Conservation (phyloP, 2,113 vertebrate genomes). For the Oxygymnocypris stewartii region DNA sequence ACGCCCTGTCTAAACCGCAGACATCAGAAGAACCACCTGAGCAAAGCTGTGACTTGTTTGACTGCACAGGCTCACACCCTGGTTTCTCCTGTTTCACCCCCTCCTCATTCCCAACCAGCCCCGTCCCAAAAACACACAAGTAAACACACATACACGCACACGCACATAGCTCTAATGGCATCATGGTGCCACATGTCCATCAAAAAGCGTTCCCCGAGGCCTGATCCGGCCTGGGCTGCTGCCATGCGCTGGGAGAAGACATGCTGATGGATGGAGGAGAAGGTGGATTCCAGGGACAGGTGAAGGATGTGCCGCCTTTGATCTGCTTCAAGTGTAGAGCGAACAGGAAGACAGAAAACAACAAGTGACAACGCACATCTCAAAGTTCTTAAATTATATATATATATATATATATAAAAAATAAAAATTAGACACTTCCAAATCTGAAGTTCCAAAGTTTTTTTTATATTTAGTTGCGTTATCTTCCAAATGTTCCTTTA, state of each 20-base stretch:
- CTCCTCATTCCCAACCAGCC: conserved; percentile 27
- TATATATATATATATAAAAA: too few relatives aligned
- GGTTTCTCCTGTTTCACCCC: conserved; percentile 54
- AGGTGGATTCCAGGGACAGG: conserved; percentile 75
- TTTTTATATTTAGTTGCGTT: background rate
- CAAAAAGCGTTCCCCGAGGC: conserved; percentile 51
- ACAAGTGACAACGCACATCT: conserved; percentile 40
- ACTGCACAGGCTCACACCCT: conserved; percentile 65
- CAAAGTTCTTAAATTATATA: conserved; percentile 16
- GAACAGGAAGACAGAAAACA: conserved; percentile 71
- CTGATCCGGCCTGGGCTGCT: conserved; percentile 58
- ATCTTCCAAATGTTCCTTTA: background rate
- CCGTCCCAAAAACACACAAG: conserved; percentile 26
- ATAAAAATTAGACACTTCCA: too few relatives aligned
- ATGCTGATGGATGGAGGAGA: conserved; percentile 68
- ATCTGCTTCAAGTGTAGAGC: conserved; percentile 73
- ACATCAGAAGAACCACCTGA: conserved; percentile 74
- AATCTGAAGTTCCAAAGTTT: too few relatives aligned
- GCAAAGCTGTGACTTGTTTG: conserved; percentile 75
- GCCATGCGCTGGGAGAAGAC: conserved; percentile 61
- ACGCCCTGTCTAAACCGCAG: conserved; percentile 82
- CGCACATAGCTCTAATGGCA: conserved; percentile 28
- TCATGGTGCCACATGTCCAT: conserved; percentile 63
- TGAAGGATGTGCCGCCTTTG: conserved; percentile 71
- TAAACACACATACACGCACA: conserved; percentile 17